Evolutionary conservation across 2,888 invertebrate genomes (phyloP).

Genomic region (Coelinius sp.): DNA sequence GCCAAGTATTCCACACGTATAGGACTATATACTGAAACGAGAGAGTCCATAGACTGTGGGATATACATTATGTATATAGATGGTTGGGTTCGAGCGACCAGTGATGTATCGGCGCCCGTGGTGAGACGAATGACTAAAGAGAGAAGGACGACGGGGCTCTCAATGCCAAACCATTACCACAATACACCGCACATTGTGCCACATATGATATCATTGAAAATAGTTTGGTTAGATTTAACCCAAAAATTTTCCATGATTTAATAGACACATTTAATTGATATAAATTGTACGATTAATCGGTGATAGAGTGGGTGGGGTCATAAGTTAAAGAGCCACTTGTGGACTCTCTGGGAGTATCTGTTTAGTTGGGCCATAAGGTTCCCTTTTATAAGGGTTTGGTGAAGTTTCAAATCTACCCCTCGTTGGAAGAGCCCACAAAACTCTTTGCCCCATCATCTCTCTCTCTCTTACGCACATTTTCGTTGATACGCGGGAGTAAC

Average conservation of each 20-base stretch:
- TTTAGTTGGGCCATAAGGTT: constrained; percentile 71
- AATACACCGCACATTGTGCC: constrained; percentile 54
- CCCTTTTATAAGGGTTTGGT: constrained; percentile 66
- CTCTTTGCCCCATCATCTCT: constrained; percentile 52
- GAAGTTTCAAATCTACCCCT: constrained; percentile 45
- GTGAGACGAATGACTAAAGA: constrained; percentile 63
- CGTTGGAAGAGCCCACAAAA: constrained; percentile 52
- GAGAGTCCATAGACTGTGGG: constrained; percentile 45
- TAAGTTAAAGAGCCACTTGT: constrained; percentile 72
- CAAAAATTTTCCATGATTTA: neutral
- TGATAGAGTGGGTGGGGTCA: constrained; percentile 64
- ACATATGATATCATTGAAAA: neutral
- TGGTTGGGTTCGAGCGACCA: constrained; percentile 60
- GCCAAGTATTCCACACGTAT: constrained; percentile 61
- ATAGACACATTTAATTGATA: constrained; percentile 27
- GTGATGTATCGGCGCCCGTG: constrained; percentile 68
- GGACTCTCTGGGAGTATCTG: constrained; percentile 69
- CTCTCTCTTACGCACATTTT: constrained; percentile 23
- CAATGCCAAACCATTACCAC: constrained; percentile 14
- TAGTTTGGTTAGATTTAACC: neutral
- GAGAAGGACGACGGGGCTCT: constrained; percentile 20
- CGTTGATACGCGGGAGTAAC: neutral
- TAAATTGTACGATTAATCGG: constrained; percentile 68
- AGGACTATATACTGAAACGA: constrained; percentile 31
- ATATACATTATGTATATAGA: constrained; percentile 50